Conservation (phyloP, 2,113 vertebrate genomes). For the Solenodon paradoxus region DNA sequence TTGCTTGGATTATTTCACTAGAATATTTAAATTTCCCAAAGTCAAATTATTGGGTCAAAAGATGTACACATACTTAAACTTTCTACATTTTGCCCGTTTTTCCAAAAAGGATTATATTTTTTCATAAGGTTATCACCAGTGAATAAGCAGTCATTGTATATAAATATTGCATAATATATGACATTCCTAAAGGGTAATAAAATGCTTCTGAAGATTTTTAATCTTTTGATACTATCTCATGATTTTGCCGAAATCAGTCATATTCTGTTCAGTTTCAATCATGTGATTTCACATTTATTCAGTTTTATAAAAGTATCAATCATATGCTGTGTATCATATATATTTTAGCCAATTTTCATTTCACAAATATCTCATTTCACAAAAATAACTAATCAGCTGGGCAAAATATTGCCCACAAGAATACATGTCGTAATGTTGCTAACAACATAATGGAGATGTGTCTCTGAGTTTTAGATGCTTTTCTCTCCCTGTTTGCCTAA, state of each 20-base stretch:
- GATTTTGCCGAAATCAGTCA: background rate
- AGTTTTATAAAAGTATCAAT: no score
- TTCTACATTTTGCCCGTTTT: background rate
- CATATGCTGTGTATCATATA: background rate
- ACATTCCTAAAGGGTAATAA: background rate
- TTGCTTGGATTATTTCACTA: background rate
- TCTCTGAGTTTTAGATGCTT: background rate
- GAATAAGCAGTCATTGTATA: background rate
- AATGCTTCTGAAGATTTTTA: background rate
- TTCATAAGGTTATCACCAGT: background rate
- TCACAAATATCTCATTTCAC: background rate
- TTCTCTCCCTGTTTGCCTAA: background rate
- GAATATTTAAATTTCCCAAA: background rate
- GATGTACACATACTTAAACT: background rate
- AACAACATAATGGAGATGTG: background rate
- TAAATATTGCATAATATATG: background rate
- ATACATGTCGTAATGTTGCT: background rate
- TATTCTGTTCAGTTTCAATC: background rate
- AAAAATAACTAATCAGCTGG: background rate
- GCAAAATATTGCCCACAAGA: background rate
- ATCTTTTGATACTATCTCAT: background rate
- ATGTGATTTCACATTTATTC: background rate
- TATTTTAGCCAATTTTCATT: background rate
- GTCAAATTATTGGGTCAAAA: background rate
- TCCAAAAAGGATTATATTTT: background rate